Conservation (phyloP, 2,888 invertebrate genomes). For the Pterobdella sp. region DNA sequence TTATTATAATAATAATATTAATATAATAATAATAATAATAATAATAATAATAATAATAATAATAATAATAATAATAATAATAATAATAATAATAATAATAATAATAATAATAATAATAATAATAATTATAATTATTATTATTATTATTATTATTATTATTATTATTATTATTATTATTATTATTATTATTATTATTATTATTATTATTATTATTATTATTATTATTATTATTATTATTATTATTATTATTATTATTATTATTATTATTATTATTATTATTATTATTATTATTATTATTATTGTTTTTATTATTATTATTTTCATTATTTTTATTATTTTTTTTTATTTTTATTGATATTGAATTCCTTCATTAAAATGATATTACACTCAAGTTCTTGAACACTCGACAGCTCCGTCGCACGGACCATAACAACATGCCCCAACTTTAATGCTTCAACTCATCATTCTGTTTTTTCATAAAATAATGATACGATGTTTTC, state of each 20-base stretch:
- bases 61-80: not conserved
- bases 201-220: conserved; percentile 15
- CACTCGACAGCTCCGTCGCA: no score
- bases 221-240: conserved; percentile 15
- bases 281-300: conserved; percentile 15
- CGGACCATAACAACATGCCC: no score
- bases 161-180: conserved; percentile 15
- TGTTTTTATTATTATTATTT: not conserved
- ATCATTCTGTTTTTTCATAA: no score
- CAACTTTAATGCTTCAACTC: no score
- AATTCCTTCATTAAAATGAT: no score
- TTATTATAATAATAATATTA: not conserved
- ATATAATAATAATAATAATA: not conserved
- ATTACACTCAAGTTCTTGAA: no score
- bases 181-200: conserved; percentile 12
- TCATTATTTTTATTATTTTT: not conserved
- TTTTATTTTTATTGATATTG: no score
- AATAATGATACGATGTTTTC: no score
- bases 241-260: conserved; percentile 6
- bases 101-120: not conserved
- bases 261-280: conserved; percentile 15
- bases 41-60: not conserved
- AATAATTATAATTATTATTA: conserved; percentile 1
- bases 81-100: not conserved
- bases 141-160: conserved; percentile 15